Base-by-base conservation (phyloP, 2,888 invertebrate species). In the Ellobium chinense region DNA sequence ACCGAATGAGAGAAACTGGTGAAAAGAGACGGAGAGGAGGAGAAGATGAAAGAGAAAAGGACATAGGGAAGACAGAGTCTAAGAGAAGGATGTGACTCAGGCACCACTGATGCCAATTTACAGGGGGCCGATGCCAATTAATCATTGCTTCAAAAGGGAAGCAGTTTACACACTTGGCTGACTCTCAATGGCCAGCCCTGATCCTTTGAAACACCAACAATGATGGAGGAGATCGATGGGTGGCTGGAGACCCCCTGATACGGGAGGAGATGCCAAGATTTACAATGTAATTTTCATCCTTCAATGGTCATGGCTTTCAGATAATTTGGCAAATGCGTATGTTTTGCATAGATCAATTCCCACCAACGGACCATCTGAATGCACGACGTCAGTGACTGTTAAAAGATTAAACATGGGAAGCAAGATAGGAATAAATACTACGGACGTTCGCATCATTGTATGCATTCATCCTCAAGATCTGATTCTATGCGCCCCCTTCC, bases 141-240 rank as follows among this genome's bases (percentile, higher is more conserved):
- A 74, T 74, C 74, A 74, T 74, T 60, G 29, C 63, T 74, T 46
- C n/a, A 74, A 74, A 62, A 31, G 37, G 62, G 63, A 74, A 74
- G 46, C 74, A 63, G 72, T 74, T 74, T 74, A 62, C 63, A 31
- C 74, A 63, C 62, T 63, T 74, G 63, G 62, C 46, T 74, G 63
- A n/a, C 29, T 62, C 62, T 46, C 62, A 63, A 58, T 63, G 62
- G 31, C 37, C 29, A 21, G 27, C 74, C 29, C 7, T 29, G n/a
- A 63, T 31, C 63, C 46, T 74, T 74, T 63, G 46, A 74, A 63
- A 73, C 21, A 74, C 29, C 29, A 37, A 62, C 37, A 63, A 63
- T 63, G 21, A 60, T 9, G 21, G 36, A 31, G n/a, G 29, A 2
- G 69, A 69, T 69, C 69, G 69, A 69, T 69, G 29, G 21, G 31